These are phyloP conservation scores for Microcebus jonahi DNA, from an alignment of 2,113 vertebrate genomes.

Conservation along the genomic window DNA sequence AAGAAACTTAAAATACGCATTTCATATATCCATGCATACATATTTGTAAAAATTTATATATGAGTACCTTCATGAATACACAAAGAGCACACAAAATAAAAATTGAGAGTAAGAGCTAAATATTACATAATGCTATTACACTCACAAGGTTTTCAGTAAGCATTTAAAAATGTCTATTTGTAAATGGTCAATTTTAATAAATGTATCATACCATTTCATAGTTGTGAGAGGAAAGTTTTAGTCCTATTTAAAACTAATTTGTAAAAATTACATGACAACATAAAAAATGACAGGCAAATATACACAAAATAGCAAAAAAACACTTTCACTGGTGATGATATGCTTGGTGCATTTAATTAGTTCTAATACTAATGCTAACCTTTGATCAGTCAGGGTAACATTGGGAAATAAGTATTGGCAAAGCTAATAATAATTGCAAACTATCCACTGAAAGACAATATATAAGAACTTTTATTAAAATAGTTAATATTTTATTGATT, in stretches of 20 bases:
- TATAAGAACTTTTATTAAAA: conserved; percentile 26
- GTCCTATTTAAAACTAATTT: not conserved
- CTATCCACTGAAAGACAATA: conserved; percentile 19
- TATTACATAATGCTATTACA: not conserved
- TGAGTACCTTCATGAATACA: not conserved
- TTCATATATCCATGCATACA: not conserved
- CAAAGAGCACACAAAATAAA: conserved; percentile 23
- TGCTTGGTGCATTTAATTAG: not conserved
- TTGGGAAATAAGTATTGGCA: not conserved
- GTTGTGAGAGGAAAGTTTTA: not conserved
- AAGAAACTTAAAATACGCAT: conserved; percentile 27
- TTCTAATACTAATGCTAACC: not conserved
- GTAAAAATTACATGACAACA: conserved; percentile 5
- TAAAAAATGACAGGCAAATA: conserved; percentile 44
- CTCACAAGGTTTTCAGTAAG: not conserved
- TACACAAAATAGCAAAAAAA: conserved; percentile 30
- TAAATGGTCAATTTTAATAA: conserved; percentile 37
- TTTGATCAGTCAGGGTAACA: conserved; percentile 14
- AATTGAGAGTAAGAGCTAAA: not conserved
- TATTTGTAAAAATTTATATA: conserved; percentile 1
- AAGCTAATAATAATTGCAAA: not conserved
- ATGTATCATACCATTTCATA: not conserved
- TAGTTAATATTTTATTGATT: conserved; percentile 21
- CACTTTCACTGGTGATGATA: not conserved
- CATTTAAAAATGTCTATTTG: conserved; percentile 22